Evolutionary conservation across 2,797 vertebrate species (phyloP), one percentile per base, ranked within the genome.

Genomic region (Falco novaeseelandiae): DNA sequence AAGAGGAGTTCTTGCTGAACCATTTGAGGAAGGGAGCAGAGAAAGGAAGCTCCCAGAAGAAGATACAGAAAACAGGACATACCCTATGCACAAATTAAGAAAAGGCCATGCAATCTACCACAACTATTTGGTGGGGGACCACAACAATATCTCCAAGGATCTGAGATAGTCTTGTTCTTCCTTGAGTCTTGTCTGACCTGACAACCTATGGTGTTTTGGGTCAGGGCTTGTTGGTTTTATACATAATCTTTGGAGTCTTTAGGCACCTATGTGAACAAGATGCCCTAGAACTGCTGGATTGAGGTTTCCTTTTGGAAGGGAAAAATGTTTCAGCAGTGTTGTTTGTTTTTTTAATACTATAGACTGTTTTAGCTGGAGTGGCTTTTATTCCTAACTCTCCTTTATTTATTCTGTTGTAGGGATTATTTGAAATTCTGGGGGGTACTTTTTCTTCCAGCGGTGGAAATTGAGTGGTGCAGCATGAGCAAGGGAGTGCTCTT

Each of bases 1-100:
- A 72, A 93, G 87, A 72, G 29, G 76, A 84, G 55, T 90, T 93
- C 61, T 89, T 76, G 23, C 36, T 89, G 83, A 86, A 84, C 62
- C 12, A 10, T 36, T 38, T 72, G 80, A 36, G 34, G 49, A 84
- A 74, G 44, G 48, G 40, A 83, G 72, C 51, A 30, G 27, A 87
- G 19, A 6, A 38, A 83, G 22, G 20, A 66, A 71, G 25, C 2
- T 86, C 22, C 26, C 25, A 54, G 54, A 77, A 44, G 57, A 80
- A 38, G 10, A 40, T n/a, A 38, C 1, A 4, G n/a, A 34, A 73
- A 77, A 57, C n/a, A 27, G n/a, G 25, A 20, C 3, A 22, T 34
- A 73, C 7, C n/a, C 26, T 57, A 29, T 49, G 29, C 14, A 54
- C 26, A 69, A 38, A 61, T 78, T 81, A 59, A 74, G 55, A 80